Evolutionary conservation across 1,140 invertebrate species (phyloP).

Genomic region (Drosophila navojoa): DNA sequence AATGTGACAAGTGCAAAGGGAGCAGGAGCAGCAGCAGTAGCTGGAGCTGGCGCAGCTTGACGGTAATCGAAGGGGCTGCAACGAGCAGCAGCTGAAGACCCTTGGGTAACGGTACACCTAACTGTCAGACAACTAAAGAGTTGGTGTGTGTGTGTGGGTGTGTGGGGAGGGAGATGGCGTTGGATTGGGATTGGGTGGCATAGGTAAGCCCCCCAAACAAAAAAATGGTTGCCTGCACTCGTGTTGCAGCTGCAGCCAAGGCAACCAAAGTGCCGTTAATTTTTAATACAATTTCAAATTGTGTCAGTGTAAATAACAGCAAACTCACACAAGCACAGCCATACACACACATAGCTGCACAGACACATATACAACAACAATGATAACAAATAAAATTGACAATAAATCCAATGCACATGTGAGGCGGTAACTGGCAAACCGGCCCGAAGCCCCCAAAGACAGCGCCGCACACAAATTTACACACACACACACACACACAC

Average conservation of each 20-base stretch:
- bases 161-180: neutral
- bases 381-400: slow-evolving; percentile 83
- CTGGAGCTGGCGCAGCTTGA: neutral
- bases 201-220: slow-evolving; percentile 2
- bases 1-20: slow-evolving; percentile 75
- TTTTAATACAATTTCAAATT: slow-evolving; percentile 83
- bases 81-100: slow-evolving; percentile 1
- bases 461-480: slow-evolving; percentile 61
- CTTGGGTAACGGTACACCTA: slow-evolving; percentile 62
- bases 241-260: slow-evolving; percentile 51
- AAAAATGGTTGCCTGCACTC: slow-evolving; percentile 26
- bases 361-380: slow-evolving; percentile 56
- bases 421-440: slow-evolving; percentile 44
- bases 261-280: slow-evolving; percentile 81
- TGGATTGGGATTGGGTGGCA: slow-evolving; percentile 10
- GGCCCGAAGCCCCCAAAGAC: slow-evolving; percentile 70
- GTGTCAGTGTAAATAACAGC: slow-evolving; percentile 82
- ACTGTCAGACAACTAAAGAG: slow-evolving; percentile 59
- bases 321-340: slow-evolving; percentile 24
- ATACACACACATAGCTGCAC: slow-evolving; percentile 3
- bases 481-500: slow-evolving; percentile 49
- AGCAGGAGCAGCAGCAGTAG: neutral
- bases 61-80: slow-evolving; percentile 2
- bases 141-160: neutral
- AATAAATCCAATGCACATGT: slow-evolving; percentile 80